Conservation (phyloP, 2,113 vertebrate species). For the Oxygymnocypris stewartii region DNA sequence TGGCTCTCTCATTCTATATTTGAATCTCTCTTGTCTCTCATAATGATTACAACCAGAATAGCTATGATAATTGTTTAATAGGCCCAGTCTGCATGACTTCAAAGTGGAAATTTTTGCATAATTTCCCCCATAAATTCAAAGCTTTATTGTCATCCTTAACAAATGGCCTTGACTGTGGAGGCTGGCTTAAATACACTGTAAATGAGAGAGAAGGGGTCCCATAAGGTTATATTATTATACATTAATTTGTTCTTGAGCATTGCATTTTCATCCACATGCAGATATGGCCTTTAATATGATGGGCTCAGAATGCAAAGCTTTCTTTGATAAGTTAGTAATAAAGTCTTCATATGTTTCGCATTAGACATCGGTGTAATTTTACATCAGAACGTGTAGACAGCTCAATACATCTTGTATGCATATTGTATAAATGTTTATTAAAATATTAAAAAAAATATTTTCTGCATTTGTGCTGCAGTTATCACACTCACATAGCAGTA, state of each 20-base stretch:
- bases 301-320: background rate
- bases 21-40: conserved; percentile 57
- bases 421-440: background rate
- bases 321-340: background rate
- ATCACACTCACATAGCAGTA: background rate
- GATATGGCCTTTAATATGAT: background rate
- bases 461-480: background rate
- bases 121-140: conserved; percentile 65
- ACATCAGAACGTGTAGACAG: background rate
- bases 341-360: background rate
- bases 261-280: background rate
- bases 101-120: conserved; percentile 66
- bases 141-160: conserved; percentile 60
- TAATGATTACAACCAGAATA: conserved; percentile 65
- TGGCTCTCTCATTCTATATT: conserved; percentile 48
- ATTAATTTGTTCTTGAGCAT: background rate
- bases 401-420: background rate
- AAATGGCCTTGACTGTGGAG: conserved; percentile 59
- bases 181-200: conserved; percentile 57
- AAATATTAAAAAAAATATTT: too few relatives aligned
- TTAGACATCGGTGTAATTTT: background rate
- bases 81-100: conserved; percentile 68
- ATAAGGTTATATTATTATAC: too few relatives aligned
- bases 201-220: background rate
- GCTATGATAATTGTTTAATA: conserved; percentile 73